phyloP scores from a whole-genome alignment of 2,113 vertebrate genomes.

The Prunella himalayana region DNA sequence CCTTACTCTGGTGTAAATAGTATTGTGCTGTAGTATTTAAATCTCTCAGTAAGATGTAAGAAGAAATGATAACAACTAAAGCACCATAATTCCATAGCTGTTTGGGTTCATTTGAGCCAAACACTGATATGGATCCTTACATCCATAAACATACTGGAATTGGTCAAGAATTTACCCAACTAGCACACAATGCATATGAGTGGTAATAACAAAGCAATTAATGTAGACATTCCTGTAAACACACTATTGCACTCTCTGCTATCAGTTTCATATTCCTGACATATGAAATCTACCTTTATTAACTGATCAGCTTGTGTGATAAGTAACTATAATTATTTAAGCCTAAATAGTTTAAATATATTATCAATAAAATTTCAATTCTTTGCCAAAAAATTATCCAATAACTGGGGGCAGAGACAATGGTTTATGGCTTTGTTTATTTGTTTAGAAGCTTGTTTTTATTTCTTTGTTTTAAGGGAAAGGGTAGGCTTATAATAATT shows the following conservation, averaged over 20 bases:
- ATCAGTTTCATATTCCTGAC: neutral
- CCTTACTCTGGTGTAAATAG: neutral
- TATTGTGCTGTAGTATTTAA: neutral
- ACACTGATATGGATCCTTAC: neutral
- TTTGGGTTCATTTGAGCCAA: neutral
- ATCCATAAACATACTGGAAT: neutral
- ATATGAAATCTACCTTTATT: neutral
- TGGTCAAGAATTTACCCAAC: neutral
- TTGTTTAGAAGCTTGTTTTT: neutral
- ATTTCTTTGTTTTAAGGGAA: neutral
- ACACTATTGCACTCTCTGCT: neutral
- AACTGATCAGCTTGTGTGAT: neutral
- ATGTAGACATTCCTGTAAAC: neutral
- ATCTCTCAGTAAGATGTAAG: neutral
- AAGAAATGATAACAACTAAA: neutral
- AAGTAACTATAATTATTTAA: neutral
- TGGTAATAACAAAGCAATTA: neutral
- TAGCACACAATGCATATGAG: neutral
- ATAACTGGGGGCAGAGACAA: fast-evolving
- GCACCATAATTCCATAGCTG: neutral
- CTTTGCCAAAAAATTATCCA: neutral
- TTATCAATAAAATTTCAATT: neutral
- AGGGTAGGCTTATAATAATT: neutral
- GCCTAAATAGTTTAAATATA: neutral
- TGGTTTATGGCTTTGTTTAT: neutral